Conservation (phyloP, 2,113 vertebrate genomes). For the Oreochromis tanganicae region DNA sequence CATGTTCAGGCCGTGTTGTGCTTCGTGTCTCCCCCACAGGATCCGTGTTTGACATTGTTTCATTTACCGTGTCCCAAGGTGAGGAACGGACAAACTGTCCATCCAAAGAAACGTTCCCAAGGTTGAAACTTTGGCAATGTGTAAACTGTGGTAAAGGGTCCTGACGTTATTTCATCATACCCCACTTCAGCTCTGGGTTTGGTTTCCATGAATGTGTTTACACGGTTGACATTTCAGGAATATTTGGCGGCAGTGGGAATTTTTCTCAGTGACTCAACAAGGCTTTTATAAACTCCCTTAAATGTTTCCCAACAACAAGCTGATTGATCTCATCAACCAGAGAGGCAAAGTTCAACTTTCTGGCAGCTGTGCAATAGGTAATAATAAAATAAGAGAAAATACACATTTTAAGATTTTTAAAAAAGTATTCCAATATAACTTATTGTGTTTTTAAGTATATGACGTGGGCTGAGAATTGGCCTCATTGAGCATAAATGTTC, state of each 20-base stretch:
- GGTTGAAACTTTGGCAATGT: not conserved
- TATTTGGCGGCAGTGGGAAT: not conserved
- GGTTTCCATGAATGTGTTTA: not conserved
- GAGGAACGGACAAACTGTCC: not conserved
- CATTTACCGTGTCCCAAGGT: not conserved
- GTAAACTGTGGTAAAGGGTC: not conserved
- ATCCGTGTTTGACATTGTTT: not conserved
- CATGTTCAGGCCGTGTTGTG: fast-evolving
- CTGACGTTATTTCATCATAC: not conserved
- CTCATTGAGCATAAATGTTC: not conserved
- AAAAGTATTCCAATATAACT: not conserved
- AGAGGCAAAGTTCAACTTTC: not conserved
- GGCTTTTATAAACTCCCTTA: not conserved
- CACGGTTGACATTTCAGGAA: not conserved
- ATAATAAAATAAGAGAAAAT: not conserved
- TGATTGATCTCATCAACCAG: not conserved
- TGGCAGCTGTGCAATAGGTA: not conserved
- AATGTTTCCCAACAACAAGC: not conserved
- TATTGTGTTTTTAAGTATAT: not conserved
- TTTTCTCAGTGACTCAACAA: not conserved
- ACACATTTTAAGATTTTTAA: fast-evolving
- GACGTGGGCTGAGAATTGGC: not conserved
- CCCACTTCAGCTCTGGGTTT: not conserved
- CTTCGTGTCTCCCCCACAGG: not conserved
- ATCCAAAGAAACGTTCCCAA: not conserved